Base-by-base conservation (phyloP, 2,797 vertebrate species). In the Arnoldichthys spilopterus region DNA sequence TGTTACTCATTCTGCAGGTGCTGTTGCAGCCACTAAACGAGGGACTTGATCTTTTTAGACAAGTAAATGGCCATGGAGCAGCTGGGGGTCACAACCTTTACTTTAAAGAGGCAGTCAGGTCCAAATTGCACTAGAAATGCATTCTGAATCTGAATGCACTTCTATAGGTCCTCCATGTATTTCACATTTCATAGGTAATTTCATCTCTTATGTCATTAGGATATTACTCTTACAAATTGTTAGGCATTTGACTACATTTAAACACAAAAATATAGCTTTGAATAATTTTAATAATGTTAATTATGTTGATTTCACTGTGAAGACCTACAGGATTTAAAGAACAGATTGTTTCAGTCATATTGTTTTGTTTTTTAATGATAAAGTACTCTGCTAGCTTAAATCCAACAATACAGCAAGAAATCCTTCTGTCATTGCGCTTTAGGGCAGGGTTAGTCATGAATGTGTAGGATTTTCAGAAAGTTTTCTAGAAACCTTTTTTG, bases 21-120 rank as follows among this genome's bases (percentile, higher is more conserved):
- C 59, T 34, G 49, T 74, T 68, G 72, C 18, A 5, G 0, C 32
- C 37, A 12, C 63, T 78, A 81, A 81, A 84, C 80, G 62, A 84
- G 72, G 61, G 76, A 84, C 78, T 74, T 78, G 74, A 77, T 78
- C 79, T 69, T 63, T 70, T 72, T 16, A 62, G 72, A 84, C 76
- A 81, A 79, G 79, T 30, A 75, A 77, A 64, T 78, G 64, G 74
- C 68, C 45, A 12, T 1, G 7, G 78, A 47, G 61, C 67, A 68
- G 78, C 62, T 82, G 63, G 69, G 34, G 56, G 45, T 74, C 70
- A 47, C 43, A 18, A 66, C 24, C 28, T 28, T 45, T 69, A 61
- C 76, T 79, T 69, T 20, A 54, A 78, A 43, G 63, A 83, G 28
- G 74, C 70, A 67, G 69, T 59, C 28, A 54, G 68, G 66, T 34